Evolutionary conservation across 2,888 invertebrate species (phyloP).

Genomic region (Ectropis crepuscularia): DNA sequence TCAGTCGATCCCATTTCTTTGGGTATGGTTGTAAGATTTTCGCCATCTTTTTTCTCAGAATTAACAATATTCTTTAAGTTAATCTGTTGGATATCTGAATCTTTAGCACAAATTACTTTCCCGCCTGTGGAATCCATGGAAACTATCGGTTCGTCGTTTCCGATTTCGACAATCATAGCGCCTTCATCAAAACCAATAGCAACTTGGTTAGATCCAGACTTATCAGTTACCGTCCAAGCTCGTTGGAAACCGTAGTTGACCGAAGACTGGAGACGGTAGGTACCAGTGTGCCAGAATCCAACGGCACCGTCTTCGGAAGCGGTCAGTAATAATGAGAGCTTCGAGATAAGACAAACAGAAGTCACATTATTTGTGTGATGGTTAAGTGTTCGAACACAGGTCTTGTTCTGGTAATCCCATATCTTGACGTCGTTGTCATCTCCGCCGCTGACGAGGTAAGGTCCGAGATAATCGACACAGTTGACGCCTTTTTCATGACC

Average conservation of each 20-base stretch:
- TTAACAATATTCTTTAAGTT: slow-evolving; percentile 6
- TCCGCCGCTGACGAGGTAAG: slow-evolving; percentile 95
- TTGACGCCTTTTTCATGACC: slow-evolving; percentile 12
- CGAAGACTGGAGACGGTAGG: not conserved
- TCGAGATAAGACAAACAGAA: slow-evolving; percentile 11
- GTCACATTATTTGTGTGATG: slow-evolving; percentile 55
- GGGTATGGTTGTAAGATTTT: not conserved
- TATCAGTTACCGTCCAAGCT: slow-evolving; percentile 8
- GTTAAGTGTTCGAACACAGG: slow-evolving; percentile 98
- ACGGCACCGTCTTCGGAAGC: slow-evolving; percentile 11
- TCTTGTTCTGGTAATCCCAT: slow-evolving; percentile 99
- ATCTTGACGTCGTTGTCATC: slow-evolving; percentile 98
- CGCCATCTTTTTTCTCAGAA: slow-evolving; percentile 4
- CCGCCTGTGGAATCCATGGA: slow-evolving; percentile 99
- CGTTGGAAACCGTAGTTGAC: slow-evolving; percentile 3
- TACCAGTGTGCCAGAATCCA: slow-evolving; percentile 3
- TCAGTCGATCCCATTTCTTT: slow-evolving; percentile 9
- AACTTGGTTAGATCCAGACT: not conserved
- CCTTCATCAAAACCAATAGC: slow-evolving; percentile 18
- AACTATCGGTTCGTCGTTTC: slow-evolving; percentile 95
- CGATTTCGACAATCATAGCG: slow-evolving; percentile 5
- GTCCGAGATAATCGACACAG: slow-evolving; percentile 13
- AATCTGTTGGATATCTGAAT: slow-evolving; percentile 9
- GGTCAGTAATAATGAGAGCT: slow-evolving; percentile 6
- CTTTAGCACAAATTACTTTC: slow-evolving; percentile 14